Conservation (phyloP, 2,113 vertebrate species). For the Astur gentilis region DNA sequence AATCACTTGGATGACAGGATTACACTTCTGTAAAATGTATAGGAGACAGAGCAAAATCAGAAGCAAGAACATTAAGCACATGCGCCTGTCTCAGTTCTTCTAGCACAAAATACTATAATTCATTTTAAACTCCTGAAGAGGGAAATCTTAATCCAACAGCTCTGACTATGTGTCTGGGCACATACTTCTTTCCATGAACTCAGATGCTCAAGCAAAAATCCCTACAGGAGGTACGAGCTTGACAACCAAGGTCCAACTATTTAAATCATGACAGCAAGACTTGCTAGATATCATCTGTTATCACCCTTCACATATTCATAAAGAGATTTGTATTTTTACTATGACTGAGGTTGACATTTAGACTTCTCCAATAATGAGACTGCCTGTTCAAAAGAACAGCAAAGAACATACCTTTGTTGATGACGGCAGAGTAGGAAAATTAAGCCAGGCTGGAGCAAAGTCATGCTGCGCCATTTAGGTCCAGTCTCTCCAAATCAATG, state of each 20-base stretch:
- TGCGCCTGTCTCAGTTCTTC: neutral
- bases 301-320: neutral
- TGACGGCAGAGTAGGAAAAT: constrained; percentile 78
- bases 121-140: neutral
- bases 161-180: neutral
- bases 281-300: neutral
- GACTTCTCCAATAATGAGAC: neutral
- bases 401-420: constrained; percentile 73
- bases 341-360: neutral
- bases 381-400: neutral
- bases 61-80: neutral
- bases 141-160: neutral
- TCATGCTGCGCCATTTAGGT: constrained; percentile 89
- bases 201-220: neutral
- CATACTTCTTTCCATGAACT: neutral
- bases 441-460: constrained; percentile 88
- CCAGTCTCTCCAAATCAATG: constrained; percentile 64
- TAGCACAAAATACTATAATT: neutral
- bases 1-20: neutral
- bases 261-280: neutral
- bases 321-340: neutral
- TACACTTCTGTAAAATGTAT: neutral
- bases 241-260: neutral
- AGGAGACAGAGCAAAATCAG: neutral
- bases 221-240: neutral